Conservation (phyloP, 2,888 invertebrate genomes). For the Sturmia bella region DNA sequence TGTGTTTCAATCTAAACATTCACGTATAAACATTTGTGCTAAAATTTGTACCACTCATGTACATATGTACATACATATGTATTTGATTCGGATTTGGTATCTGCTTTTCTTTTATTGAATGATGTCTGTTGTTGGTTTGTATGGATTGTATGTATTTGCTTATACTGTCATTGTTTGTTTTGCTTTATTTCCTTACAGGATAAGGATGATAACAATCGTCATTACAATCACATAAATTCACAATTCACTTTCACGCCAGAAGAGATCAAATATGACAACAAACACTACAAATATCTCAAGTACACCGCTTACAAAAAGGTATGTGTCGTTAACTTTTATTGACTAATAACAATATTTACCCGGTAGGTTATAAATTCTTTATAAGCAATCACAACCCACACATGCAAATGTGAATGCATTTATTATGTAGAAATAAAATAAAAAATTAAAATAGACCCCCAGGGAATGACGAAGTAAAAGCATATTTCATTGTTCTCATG, state of each 20-base stretch:
- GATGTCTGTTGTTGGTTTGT: conserved; percentile 17
- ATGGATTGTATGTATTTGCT: neutral
- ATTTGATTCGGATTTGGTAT: neutral
- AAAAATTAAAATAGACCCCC: too few relatives aligned
- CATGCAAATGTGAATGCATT: neutral
- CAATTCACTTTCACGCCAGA: conserved; percentile 87
- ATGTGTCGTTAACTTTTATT: conserved; percentile 67
- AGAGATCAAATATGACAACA: conserved; percentile 90
- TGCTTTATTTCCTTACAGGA: conserved; percentile 73
- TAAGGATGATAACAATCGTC: conserved; percentile 82
- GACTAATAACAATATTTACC: neutral
- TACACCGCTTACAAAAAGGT: conserved; percentile 88
- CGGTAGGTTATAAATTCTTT: neutral
- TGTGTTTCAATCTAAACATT: neutral
- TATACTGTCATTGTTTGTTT: neutral
- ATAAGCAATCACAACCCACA: neutral
- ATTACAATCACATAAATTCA: conserved; percentile 82
- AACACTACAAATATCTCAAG: conserved; percentile 90
- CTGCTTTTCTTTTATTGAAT: neutral
- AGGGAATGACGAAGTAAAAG: too few relatives aligned
- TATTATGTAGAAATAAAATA: neutral
- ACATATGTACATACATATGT: neutral
- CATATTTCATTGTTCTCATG: too few relatives aligned
- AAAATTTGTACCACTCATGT: too few relatives aligned
- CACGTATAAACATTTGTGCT: neutral